Conservation (phyloP, 2,888 invertebrate species). For the Mythimna ferrago region DNA sequence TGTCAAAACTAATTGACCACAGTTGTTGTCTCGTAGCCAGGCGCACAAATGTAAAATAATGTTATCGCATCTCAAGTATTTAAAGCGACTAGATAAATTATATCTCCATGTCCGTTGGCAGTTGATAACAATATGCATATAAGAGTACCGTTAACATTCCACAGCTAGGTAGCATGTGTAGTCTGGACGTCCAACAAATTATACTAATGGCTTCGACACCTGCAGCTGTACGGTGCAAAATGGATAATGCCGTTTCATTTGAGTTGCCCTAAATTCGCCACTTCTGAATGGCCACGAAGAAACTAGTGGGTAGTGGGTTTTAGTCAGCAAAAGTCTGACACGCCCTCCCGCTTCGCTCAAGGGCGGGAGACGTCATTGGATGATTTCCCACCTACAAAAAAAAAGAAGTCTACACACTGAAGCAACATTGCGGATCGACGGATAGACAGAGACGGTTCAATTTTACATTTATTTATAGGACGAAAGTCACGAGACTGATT, state of each 20-base stretch:
- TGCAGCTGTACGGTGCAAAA: constrained; percentile 13
- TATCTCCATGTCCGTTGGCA: constrained; percentile 17
- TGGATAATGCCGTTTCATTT: constrained; percentile 1
- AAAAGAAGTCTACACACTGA: no score
- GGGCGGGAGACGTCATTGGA: no score
- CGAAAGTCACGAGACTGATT: not conserved
- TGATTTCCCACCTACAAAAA: no score
- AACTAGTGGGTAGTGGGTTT: no score
- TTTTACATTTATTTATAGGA: not conserved
- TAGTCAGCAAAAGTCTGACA: no score
- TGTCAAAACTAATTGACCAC: no score
- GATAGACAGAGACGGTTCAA: not conserved
- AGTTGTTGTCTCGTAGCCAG: no score
- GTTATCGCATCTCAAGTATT: constrained; percentile 5
- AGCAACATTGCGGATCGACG: not conserved
- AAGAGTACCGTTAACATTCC: constrained; percentile 33
- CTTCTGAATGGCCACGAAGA: no score
- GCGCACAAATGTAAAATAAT: not conserved
- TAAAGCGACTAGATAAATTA: constrained; percentile 23
- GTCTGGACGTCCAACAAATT: constrained; percentile 20
- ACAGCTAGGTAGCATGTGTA: not conserved
- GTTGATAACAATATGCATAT: constrained; percentile 30
- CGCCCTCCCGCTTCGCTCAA: no score
- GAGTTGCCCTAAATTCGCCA: not conserved
- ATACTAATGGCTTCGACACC: not conserved